These are phyloP conservation scores for Oryctes rhinoceros DNA, from an alignment of 1,140 invertebrate genomes.

Conservation along the genomic window DNA sequence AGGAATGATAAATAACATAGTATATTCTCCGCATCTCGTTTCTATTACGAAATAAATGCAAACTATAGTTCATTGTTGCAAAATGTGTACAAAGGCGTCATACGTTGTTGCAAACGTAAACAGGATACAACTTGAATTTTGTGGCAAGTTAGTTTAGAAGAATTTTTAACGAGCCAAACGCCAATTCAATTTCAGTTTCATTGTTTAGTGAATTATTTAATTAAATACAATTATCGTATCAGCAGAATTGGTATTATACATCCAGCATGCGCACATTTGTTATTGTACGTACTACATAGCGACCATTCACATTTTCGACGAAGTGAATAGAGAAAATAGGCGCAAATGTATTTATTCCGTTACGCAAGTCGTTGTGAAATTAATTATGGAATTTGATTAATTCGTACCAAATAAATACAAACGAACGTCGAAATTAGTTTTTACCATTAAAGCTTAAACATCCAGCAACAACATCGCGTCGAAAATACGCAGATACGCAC, in stretches of 20 bases:
- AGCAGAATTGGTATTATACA: not conserved
- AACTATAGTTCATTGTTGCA: too few species aligned
- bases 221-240: not conserved
- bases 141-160: too few species aligned
- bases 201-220: not conserved
- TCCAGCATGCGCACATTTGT: not conserved
- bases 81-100: too few species aligned
- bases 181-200: too few species aligned
- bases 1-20: too few species aligned
- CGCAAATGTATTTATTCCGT: not conserved
- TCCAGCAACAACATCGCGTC: not conserved
- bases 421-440: not conserved
- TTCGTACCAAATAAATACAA: not conserved
- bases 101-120: too few species aligned
- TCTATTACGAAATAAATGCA: too few species aligned
- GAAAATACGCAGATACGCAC: not conserved
- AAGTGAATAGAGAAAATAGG: not conserved
- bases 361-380: not conserved
- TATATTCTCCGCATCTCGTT: too few species aligned
- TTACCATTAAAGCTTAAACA: not conserved
- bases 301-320: not conserved
- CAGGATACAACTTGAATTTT: too few species aligned
- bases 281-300: not conserved
- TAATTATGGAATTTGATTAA: conserved; percentile 10
- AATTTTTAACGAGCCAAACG: too few species aligned